Conservation (phyloP, 2,113 vertebrate species). For the Halichoeres trimaculatus region DNA sequence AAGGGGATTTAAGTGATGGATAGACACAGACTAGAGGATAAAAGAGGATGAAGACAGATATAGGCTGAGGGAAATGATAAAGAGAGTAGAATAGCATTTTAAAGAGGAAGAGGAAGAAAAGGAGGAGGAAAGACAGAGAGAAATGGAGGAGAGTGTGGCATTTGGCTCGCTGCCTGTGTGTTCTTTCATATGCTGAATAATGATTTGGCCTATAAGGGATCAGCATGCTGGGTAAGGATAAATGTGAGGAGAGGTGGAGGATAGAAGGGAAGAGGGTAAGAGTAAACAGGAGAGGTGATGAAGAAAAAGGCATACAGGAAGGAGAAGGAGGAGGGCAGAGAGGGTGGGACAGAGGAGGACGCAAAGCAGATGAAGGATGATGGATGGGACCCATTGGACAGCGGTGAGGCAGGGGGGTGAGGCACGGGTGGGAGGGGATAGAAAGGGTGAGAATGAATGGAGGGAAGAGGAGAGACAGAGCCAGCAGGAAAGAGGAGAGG, state of each 20-base stretch:
- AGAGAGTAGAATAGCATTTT: conserved; percentile 38
- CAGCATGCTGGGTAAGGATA: conserved; percentile 36
- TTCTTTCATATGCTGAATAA: conserved; percentile 67
- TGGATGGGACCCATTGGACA: conserved; percentile 59
- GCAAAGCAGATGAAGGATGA: conserved; percentile 63
- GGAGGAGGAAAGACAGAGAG: background rate
- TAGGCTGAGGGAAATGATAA: conserved; percentile 27
- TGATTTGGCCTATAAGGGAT: conserved; percentile 53
- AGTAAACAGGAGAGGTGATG: conserved; percentile 15
- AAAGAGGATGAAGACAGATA: conserved; percentile 40
- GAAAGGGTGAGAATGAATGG: conserved; percentile 43
- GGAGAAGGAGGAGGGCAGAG: conserved; percentile 16
- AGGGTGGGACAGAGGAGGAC: conserved; percentile 27
- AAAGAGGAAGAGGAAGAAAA: background rate
- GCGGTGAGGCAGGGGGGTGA: background rate
- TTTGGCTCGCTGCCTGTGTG: conserved; percentile 49
- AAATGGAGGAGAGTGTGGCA: conserved; percentile 32
- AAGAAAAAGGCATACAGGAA: conserved; percentile 1
- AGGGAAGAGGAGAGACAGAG: conserved; percentile 37
- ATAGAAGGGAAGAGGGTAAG: background rate
- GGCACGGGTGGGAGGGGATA: conserved; percentile 24
- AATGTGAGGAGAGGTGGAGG: conserved; percentile 1
- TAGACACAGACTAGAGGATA: conserved; percentile 15
- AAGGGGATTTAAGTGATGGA: conserved; percentile 45
- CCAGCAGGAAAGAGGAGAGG: conserved; percentile 52